These are phyloP conservation scores for Prolemur simus DNA, from an alignment of 2,113 vertebrate species.

Conservation along the genomic window DNA sequence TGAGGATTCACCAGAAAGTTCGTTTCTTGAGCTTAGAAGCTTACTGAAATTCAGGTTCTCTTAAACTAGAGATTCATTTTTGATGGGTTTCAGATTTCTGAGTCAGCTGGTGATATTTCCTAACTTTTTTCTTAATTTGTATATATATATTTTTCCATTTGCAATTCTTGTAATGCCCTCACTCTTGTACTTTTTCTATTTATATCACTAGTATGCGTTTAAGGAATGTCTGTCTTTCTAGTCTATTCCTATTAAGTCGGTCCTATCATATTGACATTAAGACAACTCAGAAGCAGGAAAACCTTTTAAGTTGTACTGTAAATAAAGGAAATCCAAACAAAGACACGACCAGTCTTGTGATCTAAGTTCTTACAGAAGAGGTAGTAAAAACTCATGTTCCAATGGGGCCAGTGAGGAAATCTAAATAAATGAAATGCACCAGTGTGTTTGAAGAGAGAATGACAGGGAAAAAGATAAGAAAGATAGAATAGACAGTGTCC, in stretches of 20 bases:
- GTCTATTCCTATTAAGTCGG: neutral
- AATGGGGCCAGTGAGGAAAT: constrained; percentile 46
- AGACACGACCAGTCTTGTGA: constrained; percentile 25
- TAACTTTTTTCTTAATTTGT: neutral
- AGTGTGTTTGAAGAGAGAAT: neutral
- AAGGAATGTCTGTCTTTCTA: neutral
- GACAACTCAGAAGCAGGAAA: constrained; percentile 61
- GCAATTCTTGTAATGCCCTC: neutral
- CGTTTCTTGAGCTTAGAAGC: neutral
- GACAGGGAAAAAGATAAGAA: neutral
- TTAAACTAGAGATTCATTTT: constrained; percentile 16
- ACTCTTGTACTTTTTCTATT: neutral
- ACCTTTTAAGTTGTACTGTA: constrained; percentile 51
- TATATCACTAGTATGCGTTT: neutral
- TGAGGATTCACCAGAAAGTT: neutral
- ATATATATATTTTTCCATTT: neutral
- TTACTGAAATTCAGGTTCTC: constrained; percentile 3
- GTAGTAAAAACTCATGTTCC: neutral
- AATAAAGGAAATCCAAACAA: constrained; percentile 69
- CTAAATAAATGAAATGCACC: neutral
- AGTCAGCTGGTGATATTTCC: neutral
- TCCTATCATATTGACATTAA: constrained; percentile 7
- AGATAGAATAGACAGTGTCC: neutral
- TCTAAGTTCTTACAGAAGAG: neutral
- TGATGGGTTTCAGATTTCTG: constrained; percentile 11